phyloP scores from a whole-genome alignment of 2,113 vertebrate genomes.

The Mesoclemmys tuberculata region DNA sequence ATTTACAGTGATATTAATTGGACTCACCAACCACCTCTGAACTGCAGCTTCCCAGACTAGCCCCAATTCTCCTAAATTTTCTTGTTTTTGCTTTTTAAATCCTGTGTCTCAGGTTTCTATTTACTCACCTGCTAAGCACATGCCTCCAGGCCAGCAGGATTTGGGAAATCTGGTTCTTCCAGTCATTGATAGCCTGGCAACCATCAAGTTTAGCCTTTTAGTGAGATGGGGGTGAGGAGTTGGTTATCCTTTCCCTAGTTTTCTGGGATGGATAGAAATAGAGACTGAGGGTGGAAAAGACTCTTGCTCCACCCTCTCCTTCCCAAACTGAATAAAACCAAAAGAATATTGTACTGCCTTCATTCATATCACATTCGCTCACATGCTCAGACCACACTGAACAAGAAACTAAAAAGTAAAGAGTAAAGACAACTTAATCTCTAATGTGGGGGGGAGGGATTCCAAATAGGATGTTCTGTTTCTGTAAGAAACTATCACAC shows the following conservation, averaged over 20 bases:
- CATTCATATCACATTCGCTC: background rate
- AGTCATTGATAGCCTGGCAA: background rate
- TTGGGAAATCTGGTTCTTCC: background rate
- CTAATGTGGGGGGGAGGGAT: background rate
- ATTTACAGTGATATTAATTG: background rate
- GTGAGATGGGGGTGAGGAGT: background rate
- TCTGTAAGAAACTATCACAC: background rate
- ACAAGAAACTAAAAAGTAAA: background rate
- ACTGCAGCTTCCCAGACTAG: background rate
- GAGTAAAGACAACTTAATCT: background rate
- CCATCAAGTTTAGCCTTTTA: background rate
- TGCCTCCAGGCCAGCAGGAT: fast-evolving
- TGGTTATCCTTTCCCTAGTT: fast-evolving
- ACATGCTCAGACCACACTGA: background rate
- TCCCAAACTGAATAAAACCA: background rate
- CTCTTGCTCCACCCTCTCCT: background rate
- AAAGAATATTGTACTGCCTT: background rate
- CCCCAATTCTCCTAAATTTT: background rate
- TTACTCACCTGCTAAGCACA: fast-evolving
- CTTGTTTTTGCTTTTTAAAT: background rate
- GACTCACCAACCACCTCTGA: background rate
- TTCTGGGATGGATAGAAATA: background rate
- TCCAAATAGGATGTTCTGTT: background rate
- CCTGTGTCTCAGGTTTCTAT: background rate
- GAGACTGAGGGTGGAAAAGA: background rate